Percentiles rank a stretch among this genome's conserved stretches.
Evolutionary conservation across 2,113 vertebrate species (phyloP).

Genomic region (Macrotis lagotis): DNA sequence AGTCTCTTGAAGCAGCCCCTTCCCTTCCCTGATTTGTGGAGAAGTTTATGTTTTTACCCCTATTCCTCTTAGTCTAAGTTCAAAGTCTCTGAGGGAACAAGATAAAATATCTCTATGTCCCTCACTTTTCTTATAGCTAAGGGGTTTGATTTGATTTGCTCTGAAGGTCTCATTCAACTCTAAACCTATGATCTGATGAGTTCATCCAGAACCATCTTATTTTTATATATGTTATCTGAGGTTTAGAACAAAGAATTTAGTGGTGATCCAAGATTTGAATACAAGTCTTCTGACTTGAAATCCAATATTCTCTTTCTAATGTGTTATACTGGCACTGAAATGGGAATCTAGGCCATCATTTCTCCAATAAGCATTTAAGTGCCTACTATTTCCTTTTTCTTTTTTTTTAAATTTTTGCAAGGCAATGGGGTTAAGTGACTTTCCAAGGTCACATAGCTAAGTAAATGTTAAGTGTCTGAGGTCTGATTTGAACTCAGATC

Average conservation of each 20-base stretch:
- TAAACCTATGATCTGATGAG: background rate
- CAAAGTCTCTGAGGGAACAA: too few relatives aligned
- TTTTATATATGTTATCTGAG: background rate
- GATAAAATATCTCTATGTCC: background rate
- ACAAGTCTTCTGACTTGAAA: background rate
- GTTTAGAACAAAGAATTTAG: background rate
- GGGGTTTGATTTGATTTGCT: background rate
- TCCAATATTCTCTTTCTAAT: background rate
- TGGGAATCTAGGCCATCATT: background rate
- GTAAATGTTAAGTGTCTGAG: too few relatives aligned
- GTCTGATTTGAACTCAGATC: too few relatives aligned
- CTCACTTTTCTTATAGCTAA: background rate
- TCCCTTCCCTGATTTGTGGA: background rate
- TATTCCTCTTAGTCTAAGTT: background rate
- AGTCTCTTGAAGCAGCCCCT: background rate
- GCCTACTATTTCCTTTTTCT: too few relatives aligned
- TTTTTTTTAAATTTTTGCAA: too few relatives aligned
- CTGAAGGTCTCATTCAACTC: background rate
- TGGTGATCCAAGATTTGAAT: background rate
- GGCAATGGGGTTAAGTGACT: too few relatives aligned
- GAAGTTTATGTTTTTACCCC: background rate
- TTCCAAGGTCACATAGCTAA: too few relatives aligned
- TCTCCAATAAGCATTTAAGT: background rate
- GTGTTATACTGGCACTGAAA: background rate
- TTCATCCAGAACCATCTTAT: background rate